Base-by-base conservation (phyloP, 2,797 vertebrate genomes). In the Labeo calbasu region DNA sequence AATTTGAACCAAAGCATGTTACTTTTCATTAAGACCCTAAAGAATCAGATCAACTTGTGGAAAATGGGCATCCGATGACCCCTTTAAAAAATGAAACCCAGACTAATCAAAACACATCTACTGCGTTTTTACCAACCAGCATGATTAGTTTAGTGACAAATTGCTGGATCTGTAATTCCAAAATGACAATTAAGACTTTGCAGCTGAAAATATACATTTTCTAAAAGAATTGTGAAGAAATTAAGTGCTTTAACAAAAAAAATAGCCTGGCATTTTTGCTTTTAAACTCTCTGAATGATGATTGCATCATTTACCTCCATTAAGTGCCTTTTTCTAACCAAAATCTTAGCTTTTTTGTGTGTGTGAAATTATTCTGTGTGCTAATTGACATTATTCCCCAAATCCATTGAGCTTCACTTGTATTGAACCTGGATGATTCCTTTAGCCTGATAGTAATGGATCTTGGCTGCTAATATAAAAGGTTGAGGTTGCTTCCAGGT, bases 381-480 rank as follows among this genome's bases (percentile, higher is more conserved):
- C 53, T 76, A 76, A 43, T 77, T 43, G n/a, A 17, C n/a, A 23
- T 43, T 61, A 61, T 59, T n/a, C 21, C n/a, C 55, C 36, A 25
- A 32, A 78, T 50, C 23, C 10, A 19, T 78, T 25, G 14, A 48
- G 59, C 43, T 2, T 28, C 40, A 28, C 76, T 63, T 78, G 40
- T 48, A 46, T 23, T 79, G 46, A 51, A 79, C 50, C 17, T 11
- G 3, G 23, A 10, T n/a, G 43, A 40, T 51, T 40, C 23, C n/a
- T 81, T 81, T 70, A 55, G 43, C 36, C 76, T 63, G 53, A 53
- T 1, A 14, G 25, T 79, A 50, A 79, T 81, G 21, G 50, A 28
- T 61, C 68, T 46, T 25, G 15, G 23, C 79, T 61, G 23, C 23
- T 48, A 48, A 81, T 71, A 40, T 69, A 32, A 46, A 25, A 71